Base-by-base conservation (phyloP, 2,797 vertebrate genomes). In the Furcifer pardalis region DNA sequence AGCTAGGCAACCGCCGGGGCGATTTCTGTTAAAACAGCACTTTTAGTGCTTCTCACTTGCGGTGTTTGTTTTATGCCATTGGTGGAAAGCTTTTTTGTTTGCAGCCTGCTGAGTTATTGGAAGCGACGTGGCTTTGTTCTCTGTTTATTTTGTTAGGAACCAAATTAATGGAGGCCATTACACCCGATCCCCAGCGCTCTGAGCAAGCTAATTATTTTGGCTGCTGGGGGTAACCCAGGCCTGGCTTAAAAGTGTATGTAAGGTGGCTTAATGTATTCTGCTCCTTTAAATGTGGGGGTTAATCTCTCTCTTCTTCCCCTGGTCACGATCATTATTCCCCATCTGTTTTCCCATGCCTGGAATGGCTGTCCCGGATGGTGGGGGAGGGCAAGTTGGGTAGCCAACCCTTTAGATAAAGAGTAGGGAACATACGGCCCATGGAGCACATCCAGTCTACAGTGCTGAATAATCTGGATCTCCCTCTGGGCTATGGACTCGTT, bases 21-120 rank as follows among this genome's bases (percentile, higher is more conserved):
- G 7, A 40, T 76, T 77, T 60, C 65, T 35, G 75, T 77, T 44
- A 69, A 77, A 69, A 52, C 74, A 69, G 82, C 63, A 42, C 73
- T 77, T 76, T 77, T 30, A 23, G 35, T 3, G 27, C 73, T 68
- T 32, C 63, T 15, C 25, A 12, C 37, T 78, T 60, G 46, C 2
- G 62, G 46, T 60, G 75, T 84, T 84, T 71, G 82, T 76, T 76
- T 83, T 84, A 4, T 27, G 17, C 49, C 44, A 37, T 42, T 27
- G 74, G 35, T 32, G 46, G 37, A 17, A 44, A 84, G 65, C 27
- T 32, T n/a, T n/a, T 78, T 76, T 83, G 72, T 83, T 56, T 76
- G 60, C 21, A 46, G 59, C 63, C 74, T 77, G 19, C 74, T 78
- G 75, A 71, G 52, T 69, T 83, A 83, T 44, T 77, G 65, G 49